These are phyloP conservation scores for Brenthis ino DNA, from an alignment of 2,888 invertebrate species.

Conservation along the genomic window DNA sequence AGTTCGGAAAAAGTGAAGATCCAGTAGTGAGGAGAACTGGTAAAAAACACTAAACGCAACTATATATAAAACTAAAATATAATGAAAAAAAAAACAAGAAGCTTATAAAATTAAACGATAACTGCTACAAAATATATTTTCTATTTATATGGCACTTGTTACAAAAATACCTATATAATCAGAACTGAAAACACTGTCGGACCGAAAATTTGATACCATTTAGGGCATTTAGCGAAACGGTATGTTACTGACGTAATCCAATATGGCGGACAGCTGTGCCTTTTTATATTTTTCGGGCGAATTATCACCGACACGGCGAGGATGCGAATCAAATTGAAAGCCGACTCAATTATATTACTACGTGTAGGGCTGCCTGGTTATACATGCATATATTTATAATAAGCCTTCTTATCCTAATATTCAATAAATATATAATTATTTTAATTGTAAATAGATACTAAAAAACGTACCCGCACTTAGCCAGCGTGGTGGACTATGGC, in stretches of 20 bases:
- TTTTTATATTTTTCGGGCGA: conserved; percentile 81
- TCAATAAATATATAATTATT: no score
- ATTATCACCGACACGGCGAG: conserved; percentile 80
- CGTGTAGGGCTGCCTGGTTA: conserved; percentile 60
- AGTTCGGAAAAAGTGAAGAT: no score
- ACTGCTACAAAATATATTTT: background rate
- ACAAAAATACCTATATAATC: conserved; percentile 15
- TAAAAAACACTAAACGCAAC: no score
- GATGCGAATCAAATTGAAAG: conserved; percentile 82
- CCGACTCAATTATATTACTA: conserved; percentile 79
- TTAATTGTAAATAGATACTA: no score
- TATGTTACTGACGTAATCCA: conserved; percentile 64
- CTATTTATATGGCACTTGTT: background rate
- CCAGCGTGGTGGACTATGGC: no score
- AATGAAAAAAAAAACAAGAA: background rate
- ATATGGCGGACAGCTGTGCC: conserved; percentile 75
- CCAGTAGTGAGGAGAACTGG: no score
- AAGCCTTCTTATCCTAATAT: no score
- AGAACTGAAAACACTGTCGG: conserved; percentile 35
- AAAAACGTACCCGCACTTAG: no score
- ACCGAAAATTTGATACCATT: conserved; percentile 45
- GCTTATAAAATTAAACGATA: no score
- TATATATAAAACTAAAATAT: no score
- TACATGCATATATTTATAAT: background rate
- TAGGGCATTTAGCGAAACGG: conserved; percentile 44